These are phyloP conservation scores for Drosophila atroscutellata DNA, from an alignment of 2,888 invertebrate genomes.

Conservation along the genomic window DNA sequence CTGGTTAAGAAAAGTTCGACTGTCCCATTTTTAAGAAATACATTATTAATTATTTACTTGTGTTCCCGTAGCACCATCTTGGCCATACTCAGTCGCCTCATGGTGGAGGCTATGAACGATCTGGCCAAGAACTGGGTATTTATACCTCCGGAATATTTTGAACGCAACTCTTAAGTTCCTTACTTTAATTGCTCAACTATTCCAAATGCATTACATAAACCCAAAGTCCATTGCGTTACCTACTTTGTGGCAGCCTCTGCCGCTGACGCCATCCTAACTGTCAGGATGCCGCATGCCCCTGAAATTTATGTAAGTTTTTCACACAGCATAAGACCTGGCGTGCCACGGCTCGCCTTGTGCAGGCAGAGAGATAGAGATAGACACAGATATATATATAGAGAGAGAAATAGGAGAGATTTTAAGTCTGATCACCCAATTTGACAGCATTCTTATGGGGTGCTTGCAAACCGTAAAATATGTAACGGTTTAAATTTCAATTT, in stretches of 20 bases:
- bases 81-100: conserved; percentile 65
- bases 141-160: conserved; percentile 71
- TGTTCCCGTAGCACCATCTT: conserved; percentile 57
- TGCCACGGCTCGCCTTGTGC: too few species aligned
- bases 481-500: background rate
- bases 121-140: conserved; percentile 80
- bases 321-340: conserved; percentile 3
- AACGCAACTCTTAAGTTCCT: conserved; percentile 37
- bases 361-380: background rate
- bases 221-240: conserved; percentile 28
- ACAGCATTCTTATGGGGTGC: background rate
- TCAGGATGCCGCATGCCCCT: conserved; percentile 12
- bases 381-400: background rate
- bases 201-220: conserved; percentile 18
- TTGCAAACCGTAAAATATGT: background rate
- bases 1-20: background rate
- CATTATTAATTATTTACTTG: background rate
- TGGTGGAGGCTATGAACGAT: conserved; percentile 73
- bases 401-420: background rate
- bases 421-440: conserved; percentile 11
- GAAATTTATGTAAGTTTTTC: conserved; percentile 33
- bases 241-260: conserved; percentile 12
- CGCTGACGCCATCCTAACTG: conserved; percentile 4
- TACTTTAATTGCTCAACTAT: conserved; percentile 15
- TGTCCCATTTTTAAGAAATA: background rate